phyloP scores from a whole-genome alignment of 2,797 vertebrate species.

The Heterohyrax brucei region DNA sequence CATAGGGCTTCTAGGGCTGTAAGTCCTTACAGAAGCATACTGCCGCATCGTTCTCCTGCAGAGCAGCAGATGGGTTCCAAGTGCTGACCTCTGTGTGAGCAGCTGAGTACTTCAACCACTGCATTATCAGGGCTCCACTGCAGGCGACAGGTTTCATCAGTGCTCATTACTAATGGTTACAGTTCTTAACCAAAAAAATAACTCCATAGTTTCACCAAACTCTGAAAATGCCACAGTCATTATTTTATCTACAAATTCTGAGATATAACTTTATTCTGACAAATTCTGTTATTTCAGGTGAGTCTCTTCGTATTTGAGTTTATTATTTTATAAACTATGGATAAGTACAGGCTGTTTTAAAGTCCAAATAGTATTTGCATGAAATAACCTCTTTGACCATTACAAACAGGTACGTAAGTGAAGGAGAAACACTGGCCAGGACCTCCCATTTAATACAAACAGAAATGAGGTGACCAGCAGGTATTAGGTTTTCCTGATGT shows the following conservation, averaged over 20 bases:
- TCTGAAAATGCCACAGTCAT: slow-evolving; percentile 4
- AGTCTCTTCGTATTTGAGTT: background rate
- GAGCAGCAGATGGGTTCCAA: too few species aligned
- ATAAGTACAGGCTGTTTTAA: slow-evolving; percentile 38
- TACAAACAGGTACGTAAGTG: background rate
- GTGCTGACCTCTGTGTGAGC: too few species aligned
- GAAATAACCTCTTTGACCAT: slow-evolving; percentile 23
- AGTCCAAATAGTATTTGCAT: background rate
- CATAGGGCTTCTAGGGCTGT: too few species aligned
- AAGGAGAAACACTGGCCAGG: background rate
- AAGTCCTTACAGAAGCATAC: too few species aligned
- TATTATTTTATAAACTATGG: slow-evolving; percentile 20
- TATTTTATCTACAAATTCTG: slow-evolving; percentile 45
- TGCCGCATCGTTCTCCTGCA: too few species aligned
- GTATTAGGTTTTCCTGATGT: background rate
- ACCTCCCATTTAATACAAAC: background rate
- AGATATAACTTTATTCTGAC: slow-evolving; percentile 13
- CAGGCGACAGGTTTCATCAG: background rate
- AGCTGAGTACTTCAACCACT: too few species aligned
- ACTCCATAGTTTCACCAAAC: background rate
- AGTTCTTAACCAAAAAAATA: slow-evolving; percentile 36
- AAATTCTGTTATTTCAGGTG: slow-evolving; percentile 42
- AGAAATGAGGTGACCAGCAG: background rate
- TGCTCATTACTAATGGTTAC: background rate
- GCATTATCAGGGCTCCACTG: too few species aligned